Base-by-base conservation (phyloP, 2,797 vertebrate species). In the Dendrocincla tyrannina region DNA sequence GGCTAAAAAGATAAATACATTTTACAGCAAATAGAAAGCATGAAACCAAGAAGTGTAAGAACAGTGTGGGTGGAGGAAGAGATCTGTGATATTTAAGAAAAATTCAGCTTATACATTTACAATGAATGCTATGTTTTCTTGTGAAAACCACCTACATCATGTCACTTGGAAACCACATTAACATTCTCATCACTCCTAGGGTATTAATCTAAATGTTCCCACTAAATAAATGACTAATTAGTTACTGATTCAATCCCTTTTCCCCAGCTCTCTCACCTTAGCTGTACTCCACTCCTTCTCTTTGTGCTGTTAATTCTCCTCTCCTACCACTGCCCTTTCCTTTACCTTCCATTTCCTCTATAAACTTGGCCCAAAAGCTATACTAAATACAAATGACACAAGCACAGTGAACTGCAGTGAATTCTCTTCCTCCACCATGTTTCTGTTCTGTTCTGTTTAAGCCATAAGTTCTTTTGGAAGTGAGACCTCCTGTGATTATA, bases 11-110 rank as follows among this genome's bases (percentile, higher is more conserved):
- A 93, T 56, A 96, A 95, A 92, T 46, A 88, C 47, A 69, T 81
- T 94, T 89, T 70, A 86, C 27, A 92, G 73, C 81, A 91, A 96
- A 96, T 12, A 94, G 69, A 90, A 88, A 79, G 59, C 74, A 89
- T 44, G 58, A 92, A 96, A 96, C 76, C 92, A 89, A 94, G 82
- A 96, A 93, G 93, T 94, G 93, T 46, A 96, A 95, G 94, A 95
- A 94, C 92, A 94, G 91, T 32, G 95, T 95, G 76, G 95, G 95
- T 6, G 35, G 87, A 91, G 78, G 87, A 95, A 96, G 72, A 92
- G 82, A 96, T 91, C 89, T 93, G 92, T 85, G 87, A 95, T 96
- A 88, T 97, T 96, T 89, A 96, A 92, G 91, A 91, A 91, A 93
- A 96, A 92, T 47, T 74, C 87, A 89, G 77, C 39, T 97, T 96